Evolutionary conservation across 2,888 invertebrate genomes (phyloP).

Genomic region (Morinoia aosen): DNA sequence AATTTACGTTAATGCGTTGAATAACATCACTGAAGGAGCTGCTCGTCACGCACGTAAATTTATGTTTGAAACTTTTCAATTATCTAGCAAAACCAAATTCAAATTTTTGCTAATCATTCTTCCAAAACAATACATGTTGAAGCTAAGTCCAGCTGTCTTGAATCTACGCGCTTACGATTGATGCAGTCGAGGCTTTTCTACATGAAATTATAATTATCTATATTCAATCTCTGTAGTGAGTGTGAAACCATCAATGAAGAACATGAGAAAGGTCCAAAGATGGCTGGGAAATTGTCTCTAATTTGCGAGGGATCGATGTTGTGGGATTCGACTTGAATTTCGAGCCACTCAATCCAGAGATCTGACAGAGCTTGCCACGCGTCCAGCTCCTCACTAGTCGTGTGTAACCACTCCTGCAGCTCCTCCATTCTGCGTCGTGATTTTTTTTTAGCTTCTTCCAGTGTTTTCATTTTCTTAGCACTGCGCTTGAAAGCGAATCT

Average conservation of each 20-base stretch:
- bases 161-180: not conserved
- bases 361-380: not conserved
- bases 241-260: not conserved
- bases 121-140: not conserved
- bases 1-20: not conserved
- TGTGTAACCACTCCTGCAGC: slow-evolving; percentile 71
- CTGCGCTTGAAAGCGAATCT: slow-evolving; percentile 67
- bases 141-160: not conserved
- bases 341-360: slow-evolving; percentile 39
- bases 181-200: not conserved
- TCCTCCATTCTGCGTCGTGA: slow-evolving; percentile 70
- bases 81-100: not conserved
- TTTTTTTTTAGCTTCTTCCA: slow-evolving; percentile 6
- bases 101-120: not conserved
- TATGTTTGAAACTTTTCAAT: not conserved
- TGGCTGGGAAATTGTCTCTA: slow-evolving; percentile 19
- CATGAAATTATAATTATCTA: not conserved
- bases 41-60: too few species aligned
- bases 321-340: not conserved
- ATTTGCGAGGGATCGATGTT: not conserved
- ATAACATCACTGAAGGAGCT: too few species aligned
- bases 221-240: not conserved
- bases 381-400: not conserved
- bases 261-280: slow-evolving; percentile 17
- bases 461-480: slow-evolving; percentile 52